Percentiles rank a stretch among this genome's conserved stretches.
These are phyloP conservation scores for Botia almorhae DNA, from an alignment of 2,797 vertebrate species.

Conservation along the genomic window DNA sequence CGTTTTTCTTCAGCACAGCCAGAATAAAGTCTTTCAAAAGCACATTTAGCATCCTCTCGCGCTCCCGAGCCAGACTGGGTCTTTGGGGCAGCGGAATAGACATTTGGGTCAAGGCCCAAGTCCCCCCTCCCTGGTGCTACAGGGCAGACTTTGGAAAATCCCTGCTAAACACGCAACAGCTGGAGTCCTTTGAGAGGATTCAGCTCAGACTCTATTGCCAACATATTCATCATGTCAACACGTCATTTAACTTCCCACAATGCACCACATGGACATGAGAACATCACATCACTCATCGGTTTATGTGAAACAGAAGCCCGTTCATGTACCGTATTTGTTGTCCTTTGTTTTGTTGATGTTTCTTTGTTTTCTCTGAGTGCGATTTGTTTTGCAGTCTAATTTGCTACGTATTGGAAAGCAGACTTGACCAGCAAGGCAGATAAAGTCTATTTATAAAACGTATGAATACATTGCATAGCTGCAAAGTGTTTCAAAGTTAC, in stretches of 20 bases:
- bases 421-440: not conserved
- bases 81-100: conserved; percentile 61
- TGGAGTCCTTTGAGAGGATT: conserved; percentile 68
- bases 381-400: not conserved
- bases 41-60: conserved; percentile 24
- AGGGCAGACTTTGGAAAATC: conserved; percentile 63
- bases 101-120: conserved; percentile 47
- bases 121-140: conserved; percentile 56
- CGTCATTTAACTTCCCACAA: conserved; percentile 6
- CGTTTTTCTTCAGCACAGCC: not conserved
- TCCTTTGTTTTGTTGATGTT: conserved; percentile 3
- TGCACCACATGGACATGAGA: not conserved
- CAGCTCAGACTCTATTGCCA: conserved; percentile 54
- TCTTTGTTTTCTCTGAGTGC: not conserved
- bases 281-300: conserved; percentile 8
- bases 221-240: conserved; percentile 37
- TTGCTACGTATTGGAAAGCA: not conserved
- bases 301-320: conserved; percentile 38
- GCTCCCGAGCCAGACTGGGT: conserved; percentile 54
- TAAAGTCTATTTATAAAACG: not conserved
- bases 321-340: not conserved
- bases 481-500: too few relatives aligned
- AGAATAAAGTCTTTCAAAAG: conserved; percentile 15
- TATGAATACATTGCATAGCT: not conserved
- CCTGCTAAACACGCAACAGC: conserved; percentile 72